A percentile compares a stretch with the other conserved stretches of the same genome.
These are phyloP conservation scores for Oreonectes daqikongensis DNA, from an alignment of 2,797 vertebrate species.

Conservation along the genomic window DNA sequence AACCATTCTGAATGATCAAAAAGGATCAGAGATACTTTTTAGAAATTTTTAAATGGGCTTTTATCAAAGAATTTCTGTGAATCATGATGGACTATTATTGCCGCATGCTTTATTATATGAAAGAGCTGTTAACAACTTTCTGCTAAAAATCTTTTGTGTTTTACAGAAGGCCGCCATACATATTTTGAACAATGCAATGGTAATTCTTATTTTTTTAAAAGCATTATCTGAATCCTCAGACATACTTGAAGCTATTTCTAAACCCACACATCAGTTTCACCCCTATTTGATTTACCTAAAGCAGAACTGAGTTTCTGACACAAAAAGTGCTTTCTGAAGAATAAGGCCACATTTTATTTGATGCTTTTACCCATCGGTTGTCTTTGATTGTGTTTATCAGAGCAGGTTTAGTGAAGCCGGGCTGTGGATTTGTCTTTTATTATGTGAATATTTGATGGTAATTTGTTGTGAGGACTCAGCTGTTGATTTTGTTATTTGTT, in stretches of 20 bases:
- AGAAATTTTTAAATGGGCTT: too few relatives aligned
- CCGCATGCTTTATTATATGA: too few relatives aligned
- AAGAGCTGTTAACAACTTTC: too few relatives aligned
- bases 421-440: slow-evolving; percentile 29
- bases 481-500: slow-evolving; percentile 59
- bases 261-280: too few relatives aligned
- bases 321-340: not conserved
- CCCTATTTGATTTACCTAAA: slow-evolving; percentile 14
- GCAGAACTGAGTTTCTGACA: not conserved
- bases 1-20: not conserved
- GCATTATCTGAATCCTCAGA: too few relatives aligned
- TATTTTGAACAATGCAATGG: too few relatives aligned
- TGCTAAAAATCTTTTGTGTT: too few relatives aligned
- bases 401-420: slow-evolving; percentile 39
- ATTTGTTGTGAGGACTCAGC: slow-evolving; percentile 44
- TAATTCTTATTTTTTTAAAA: too few relatives aligned
- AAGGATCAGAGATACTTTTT: not conserved
- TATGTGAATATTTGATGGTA: slow-evolving; percentile 39
- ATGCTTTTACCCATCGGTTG: slow-evolving; percentile 16
- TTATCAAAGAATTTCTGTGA: too few relatives aligned
- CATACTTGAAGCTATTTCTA: too few relatives aligned
- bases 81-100: too few relatives aligned
- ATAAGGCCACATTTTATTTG: not conserved
- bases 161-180: too few relatives aligned
- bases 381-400: slow-evolving; percentile 38